Percentiles rank a stretch among this genome's conserved stretches.
phyloP scores from a whole-genome alignment of 1,140 invertebrate genomes.

The Rhyacophila brunnea region DNA sequence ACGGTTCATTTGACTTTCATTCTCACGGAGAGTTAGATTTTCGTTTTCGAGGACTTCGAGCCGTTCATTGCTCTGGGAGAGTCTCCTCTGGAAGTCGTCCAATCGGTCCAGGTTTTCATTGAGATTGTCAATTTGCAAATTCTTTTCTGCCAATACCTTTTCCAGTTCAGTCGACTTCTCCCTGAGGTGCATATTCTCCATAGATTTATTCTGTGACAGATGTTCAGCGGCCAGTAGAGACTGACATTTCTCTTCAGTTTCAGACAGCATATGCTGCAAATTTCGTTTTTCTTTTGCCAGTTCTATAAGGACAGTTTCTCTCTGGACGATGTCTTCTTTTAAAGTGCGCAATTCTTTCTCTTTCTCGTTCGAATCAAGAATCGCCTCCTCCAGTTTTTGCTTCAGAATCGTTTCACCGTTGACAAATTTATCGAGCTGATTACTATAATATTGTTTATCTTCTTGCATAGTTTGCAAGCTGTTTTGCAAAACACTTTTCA shows the following conservation, averaged over 20 bases:
- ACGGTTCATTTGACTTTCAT: constrained; percentile 34
- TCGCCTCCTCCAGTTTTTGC: constrained; percentile 56
- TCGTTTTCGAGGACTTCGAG: constrained; percentile 42
- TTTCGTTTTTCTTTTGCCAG: constrained; percentile 58
- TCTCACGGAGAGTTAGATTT: constrained; percentile 20
- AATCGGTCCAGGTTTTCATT: constrained; percentile 52
- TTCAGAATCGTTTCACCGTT: constrained; percentile 57
- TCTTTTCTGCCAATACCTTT: constrained; percentile 51
- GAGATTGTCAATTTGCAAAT: constrained; percentile 53
- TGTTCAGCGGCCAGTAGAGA: constrained; percentile 44
- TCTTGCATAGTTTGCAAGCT: constrained; percentile 55
- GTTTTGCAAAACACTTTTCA: constrained; percentile 55
- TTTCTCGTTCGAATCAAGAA: constrained; percentile 55
- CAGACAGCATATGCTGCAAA: constrained; percentile 48
- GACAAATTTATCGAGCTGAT: constrained; percentile 54
- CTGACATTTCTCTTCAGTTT: constrained; percentile 46
- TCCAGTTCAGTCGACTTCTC: constrained; percentile 46
- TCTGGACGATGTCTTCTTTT: constrained; percentile 57
- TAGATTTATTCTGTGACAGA: constrained; percentile 41
- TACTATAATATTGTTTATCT: constrained; percentile 60
- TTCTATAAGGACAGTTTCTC: constrained; percentile 61
- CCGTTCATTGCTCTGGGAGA: constrained; percentile 51
- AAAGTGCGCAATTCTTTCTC: constrained; percentile 58
- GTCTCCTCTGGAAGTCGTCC: constrained; percentile 47
- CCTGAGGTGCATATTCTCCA: constrained; percentile 45